Base-by-base conservation (phyloP, 1,140 invertebrate species). In the Bombus balteatus region DNA sequence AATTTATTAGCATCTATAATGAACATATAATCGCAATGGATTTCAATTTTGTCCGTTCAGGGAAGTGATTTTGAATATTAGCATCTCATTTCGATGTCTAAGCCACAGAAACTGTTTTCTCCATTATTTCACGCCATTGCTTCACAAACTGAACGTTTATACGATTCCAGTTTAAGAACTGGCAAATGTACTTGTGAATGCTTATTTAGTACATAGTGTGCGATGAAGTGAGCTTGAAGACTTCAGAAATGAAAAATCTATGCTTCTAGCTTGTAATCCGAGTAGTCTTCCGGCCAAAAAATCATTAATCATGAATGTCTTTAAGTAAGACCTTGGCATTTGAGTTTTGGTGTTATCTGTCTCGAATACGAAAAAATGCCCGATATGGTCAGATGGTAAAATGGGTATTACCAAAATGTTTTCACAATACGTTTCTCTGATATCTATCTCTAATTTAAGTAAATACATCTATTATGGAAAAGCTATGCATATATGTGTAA, bases 201-300 rank as follows among this genome's bases (percentile, higher is more conserved):
- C 57, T 62, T 75, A 13, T 75, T 39, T 83, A 76, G 43, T 25
- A 22, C n/a, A 12, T 62, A 62, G 34, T 8, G 34, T 15, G 25
- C 13, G 25, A n/a, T 8, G 18, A 41, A 34, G 4, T 1, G n/a
- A 77, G 41, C 47, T 78, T n/a, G 28, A 41, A 34, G 47, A 57
- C 34, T 88, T 83, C 41, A 13, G 4, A 34, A 83, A 62, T 12
- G n/a, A 74, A 65, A 59, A 62, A 78, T 83, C 18, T 57, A 43
- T 74, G 28, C 62, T 81, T 81, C 65, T 32, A 34, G 53, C 74
- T 59, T 88, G 39, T 76, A 79, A 18, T 18, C 71, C 66, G 75
- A 65, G 70, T 85, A 89, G 83, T 89, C 79, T 89, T 89, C 84
- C 87, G 76, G 34, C 59, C 76, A 70, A 59, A 37, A 37, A 25